These are phyloP conservation scores for Napeogenes sylphis DNA, from an alignment of 2,888 invertebrate species.

Conservation along the genomic window DNA sequence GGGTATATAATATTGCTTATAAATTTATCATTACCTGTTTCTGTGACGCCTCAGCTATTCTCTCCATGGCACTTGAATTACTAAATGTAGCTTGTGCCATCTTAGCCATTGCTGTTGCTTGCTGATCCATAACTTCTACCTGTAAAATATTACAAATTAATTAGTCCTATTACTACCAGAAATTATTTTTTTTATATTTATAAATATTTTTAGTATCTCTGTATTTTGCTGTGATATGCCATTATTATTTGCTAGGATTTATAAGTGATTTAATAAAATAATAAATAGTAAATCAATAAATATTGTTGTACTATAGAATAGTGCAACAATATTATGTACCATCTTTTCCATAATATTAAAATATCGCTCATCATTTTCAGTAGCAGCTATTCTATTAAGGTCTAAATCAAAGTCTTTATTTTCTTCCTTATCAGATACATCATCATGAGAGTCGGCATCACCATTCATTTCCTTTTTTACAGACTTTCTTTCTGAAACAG, in stretches of 20 bases:
- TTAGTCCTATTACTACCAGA: too few relatives aligned
- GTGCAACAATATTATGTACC: constrained; percentile 35
- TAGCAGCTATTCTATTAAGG: constrained; percentile 33
- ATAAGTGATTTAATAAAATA: too few relatives aligned
- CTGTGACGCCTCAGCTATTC: constrained; percentile 64
- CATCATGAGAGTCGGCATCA: constrained; percentile 46
- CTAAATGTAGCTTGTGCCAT: constrained; percentile 57
- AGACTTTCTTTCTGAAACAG: constrained; percentile 46
- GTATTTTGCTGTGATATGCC: too few relatives aligned
- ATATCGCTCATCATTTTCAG: constrained; percentile 53
- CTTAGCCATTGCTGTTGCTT: constrained; percentile 56
- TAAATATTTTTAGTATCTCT: too few relatives aligned
- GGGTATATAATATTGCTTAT: too few relatives aligned
- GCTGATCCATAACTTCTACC: constrained; percentile 65
- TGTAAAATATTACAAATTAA: constrained; percentile 26
- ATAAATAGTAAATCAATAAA: too few relatives aligned
- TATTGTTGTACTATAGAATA: too few relatives aligned
- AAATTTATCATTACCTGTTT: constrained; percentile 47
- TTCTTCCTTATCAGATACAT: constrained; percentile 42
- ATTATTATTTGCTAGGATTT: too few relatives aligned
- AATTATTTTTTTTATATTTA: too few relatives aligned
- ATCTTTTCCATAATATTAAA: constrained; percentile 59
- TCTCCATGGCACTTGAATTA: constrained; percentile 57
- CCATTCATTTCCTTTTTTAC: constrained; percentile 55
- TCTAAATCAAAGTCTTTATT: constrained; percentile 35